A percentile compares a stretch with the other conserved stretches of the same genome.
phyloP scores from a whole-genome alignment of 2,113 vertebrate species.

The Calypte anna region DNA sequence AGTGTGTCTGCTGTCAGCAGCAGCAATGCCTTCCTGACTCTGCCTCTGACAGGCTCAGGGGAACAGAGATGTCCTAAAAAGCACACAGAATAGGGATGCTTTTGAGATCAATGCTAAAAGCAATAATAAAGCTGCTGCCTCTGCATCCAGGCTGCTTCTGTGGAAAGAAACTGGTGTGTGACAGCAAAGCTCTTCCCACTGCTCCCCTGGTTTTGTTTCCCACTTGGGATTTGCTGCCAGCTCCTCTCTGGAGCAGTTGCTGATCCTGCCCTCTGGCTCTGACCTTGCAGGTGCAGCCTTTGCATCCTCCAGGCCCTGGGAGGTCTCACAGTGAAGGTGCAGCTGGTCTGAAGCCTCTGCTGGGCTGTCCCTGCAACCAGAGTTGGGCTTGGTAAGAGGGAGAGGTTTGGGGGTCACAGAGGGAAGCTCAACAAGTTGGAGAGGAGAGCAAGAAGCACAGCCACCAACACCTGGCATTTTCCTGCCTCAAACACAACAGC shows the following conservation, averaged over 20 bases:
- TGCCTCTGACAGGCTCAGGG: neutral
- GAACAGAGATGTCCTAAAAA: neutral
- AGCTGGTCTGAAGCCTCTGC: neutral
- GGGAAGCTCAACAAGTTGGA: neutral
- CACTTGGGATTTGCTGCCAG: neutral
- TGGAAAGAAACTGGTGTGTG: neutral
- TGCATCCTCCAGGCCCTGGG: neutral
- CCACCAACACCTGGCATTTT: neutral
- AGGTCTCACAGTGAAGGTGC: fast-evolving
- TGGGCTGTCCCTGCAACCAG: neutral
- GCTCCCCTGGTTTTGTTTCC: neutral
- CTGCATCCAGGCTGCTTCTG: neutral
- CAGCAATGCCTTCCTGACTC: neutral
- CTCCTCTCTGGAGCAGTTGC: fast-evolving
- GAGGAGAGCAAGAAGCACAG: neutral
- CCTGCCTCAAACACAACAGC: neutral
- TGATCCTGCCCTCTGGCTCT: neutral
- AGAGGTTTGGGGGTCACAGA: fast-evolving
- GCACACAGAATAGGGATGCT: neutral
- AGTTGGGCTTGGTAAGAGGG: neutral
- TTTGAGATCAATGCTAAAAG: neutral
- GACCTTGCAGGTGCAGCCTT: neutral
- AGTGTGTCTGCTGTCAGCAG: neutral
- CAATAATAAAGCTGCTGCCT: neutral
- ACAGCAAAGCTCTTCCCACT: neutral